Evolutionary conservation across 2,113 vertebrate genomes (phyloP), one percentile per base, ranked within the genome.

Genomic region (Nestor notabilis): DNA sequence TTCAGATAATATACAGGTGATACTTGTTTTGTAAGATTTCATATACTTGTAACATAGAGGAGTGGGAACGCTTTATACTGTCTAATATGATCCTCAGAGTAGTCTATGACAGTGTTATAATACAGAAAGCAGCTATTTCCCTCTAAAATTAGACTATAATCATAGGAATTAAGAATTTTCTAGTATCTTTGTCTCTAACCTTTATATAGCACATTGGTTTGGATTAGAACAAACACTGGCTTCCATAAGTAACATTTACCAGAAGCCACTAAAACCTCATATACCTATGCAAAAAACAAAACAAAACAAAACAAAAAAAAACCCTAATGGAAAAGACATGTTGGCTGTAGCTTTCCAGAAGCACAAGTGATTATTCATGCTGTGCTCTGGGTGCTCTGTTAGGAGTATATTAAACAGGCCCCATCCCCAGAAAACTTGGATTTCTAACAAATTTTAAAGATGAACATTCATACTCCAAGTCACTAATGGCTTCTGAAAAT

Each of bases 401-500:
- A 89, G 46, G 58, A 80, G 90, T 33, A 23, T 33, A 78, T 91
- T 91, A 56, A 89, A 78, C n/a, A 87, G 65, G 16, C 35, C 7
- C 24, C 44, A 87, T 72, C 20, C 10, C 5, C 60, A 87, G 35
- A 89, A 94, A 89, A 89, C 55, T 33, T 95, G 83, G 64, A 66
- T 75, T 92, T 84, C 43, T 44, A 66, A 39, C 50, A 94, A 68
- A 74, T 16, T 65, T 82, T 86, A 68, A 76, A 71, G 29, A 29
- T 49, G 41, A 91, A 33, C 35, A 20, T 87, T 89, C 25, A 8
- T 64, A 60, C 11, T 78, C 16, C 33, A 82, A 64, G 61, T 89
- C 81, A 87, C 43, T 82, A 91, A 78, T 41, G 69, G 75, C 70
- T 91, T 87, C 55, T 92, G 65, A 89, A 95, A 89, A 87, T 47